These are phyloP conservation scores for Lasiurus borealis DNA, from an alignment of 2,113 vertebrate genomes.

Conservation along the genomic window DNA sequence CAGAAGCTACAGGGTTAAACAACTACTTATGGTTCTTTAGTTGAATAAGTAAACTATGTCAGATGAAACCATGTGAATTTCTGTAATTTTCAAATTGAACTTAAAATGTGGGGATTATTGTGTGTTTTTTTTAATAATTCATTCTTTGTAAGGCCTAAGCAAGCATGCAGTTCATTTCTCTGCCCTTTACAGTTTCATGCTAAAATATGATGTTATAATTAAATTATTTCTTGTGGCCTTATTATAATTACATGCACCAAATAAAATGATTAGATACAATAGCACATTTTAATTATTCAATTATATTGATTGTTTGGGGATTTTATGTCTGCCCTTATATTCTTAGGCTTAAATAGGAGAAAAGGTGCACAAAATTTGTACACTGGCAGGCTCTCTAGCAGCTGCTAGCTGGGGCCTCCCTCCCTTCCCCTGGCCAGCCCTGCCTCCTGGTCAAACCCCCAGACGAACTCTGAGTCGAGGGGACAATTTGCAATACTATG, in stretches of 20 bases:
- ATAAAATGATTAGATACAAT: conserved; percentile 40
- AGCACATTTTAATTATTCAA: conserved; percentile 50
- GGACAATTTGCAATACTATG: too few relatives aligned
- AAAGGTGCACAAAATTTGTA: background rate
- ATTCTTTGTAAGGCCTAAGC: conserved; percentile 12
- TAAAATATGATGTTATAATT: conserved; percentile 65
- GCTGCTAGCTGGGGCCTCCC: too few relatives aligned
- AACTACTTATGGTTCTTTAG: conserved; percentile 3
- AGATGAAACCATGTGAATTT: background rate
- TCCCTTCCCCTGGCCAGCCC: too few relatives aligned
- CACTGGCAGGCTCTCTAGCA: too few relatives aligned
- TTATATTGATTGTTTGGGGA: conserved; percentile 36
- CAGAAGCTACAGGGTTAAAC: background rate
- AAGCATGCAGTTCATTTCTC: conserved; percentile 31
- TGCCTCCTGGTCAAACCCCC: too few relatives aligned
- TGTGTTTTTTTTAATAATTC: background rate
- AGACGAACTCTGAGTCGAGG: too few relatives aligned
- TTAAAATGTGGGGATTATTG: conserved; percentile 37
- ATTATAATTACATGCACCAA: conserved; percentile 51
- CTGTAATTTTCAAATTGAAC: conserved; percentile 39
- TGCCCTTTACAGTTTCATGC: conserved; percentile 51
- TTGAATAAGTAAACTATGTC: conserved; percentile 39
- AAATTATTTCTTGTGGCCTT: conserved; percentile 56
- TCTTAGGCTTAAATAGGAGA: conserved; percentile 32
- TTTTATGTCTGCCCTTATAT: conserved; percentile 48